Percentiles rank a stretch among this genome's conserved stretches.
Conservation (phyloP, 2,888 invertebrate genomes). For the Phengaris alcon region DNA sequence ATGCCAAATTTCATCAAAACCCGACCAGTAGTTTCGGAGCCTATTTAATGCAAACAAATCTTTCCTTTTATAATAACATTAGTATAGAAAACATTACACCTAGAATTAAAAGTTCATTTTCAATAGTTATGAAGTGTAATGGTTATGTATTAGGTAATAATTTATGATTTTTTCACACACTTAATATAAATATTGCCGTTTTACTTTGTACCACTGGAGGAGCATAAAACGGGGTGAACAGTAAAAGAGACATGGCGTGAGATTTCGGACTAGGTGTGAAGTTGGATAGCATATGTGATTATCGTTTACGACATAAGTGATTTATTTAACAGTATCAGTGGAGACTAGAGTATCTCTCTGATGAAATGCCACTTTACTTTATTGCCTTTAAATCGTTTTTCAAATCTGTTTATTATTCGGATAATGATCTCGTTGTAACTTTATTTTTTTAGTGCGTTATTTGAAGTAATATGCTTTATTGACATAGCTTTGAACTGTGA, state of each 20-base stretch:
- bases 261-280: slow-evolving; percentile 67
- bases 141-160: too few relatives aligned
- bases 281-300: slow-evolving; percentile 58
- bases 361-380: slow-evolving; percentile 31
- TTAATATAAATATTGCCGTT: slow-evolving; percentile 26
- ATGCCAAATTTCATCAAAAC: too few relatives aligned
- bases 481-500: slow-evolving; percentile 4
- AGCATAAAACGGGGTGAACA: slow-evolving; percentile 59
- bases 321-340: slow-evolving; percentile 45
- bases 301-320: slow-evolving; percentile 59
- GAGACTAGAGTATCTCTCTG: slow-evolving; percentile 31
- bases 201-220: slow-evolving; percentile 43
- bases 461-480: slow-evolving; percentile 1
- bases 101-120: too few relatives aligned
- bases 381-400: slow-evolving; percentile 23
- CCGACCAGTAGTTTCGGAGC: too few relatives aligned
- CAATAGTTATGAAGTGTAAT: too few relatives aligned
- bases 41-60: too few relatives aligned
- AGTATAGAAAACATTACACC: too few relatives aligned
- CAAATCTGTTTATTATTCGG: slow-evolving; percentile 29
- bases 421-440: slow-evolving; percentile 32
- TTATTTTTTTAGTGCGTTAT: slow-evolving; percentile 18
- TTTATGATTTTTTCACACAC: too few relatives aligned
- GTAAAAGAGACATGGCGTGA: slow-evolving; percentile 65
- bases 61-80: too few relatives aligned